A percentile compares a stretch with the other conserved stretches of the same genome.
Evolutionary conservation across 1,140 invertebrate species (phyloP).

Genomic region (Drosophila sturtevanti): DNA sequence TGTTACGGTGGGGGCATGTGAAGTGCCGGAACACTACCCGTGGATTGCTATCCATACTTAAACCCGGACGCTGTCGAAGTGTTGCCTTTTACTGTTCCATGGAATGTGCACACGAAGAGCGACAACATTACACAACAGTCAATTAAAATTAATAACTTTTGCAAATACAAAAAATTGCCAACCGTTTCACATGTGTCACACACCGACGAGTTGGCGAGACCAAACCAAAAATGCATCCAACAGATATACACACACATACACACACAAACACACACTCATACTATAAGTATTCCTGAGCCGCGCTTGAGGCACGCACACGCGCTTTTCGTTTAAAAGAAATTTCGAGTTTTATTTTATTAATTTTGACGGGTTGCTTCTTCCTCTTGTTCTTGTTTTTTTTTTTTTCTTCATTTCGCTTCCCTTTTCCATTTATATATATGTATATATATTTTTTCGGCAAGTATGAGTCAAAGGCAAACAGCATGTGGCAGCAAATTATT

Average conservation of each 20-base stretch:
- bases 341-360: conserved; percentile 64
- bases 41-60: not conserved
- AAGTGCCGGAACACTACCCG: conserved; percentile 29
- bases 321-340: conserved; percentile 61
- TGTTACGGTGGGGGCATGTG: conserved; percentile 45
- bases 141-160: conserved; percentile 80
- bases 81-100: conserved; percentile 33
- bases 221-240: conserved; percentile 70
- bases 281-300: conserved; percentile 39
- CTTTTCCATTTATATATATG: conserved; percentile 10
- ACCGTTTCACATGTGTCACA: conserved; percentile 62
- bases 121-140: conserved; percentile 78
- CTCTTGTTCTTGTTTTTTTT: conserved; percentile 60
- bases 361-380: conserved; percentile 37
- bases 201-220: conserved; percentile 21
- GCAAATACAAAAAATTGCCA: conserved; percentile 45
- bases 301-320: conserved; percentile 70
- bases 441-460: conserved; percentile 40
- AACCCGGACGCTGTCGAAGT: conserved; percentile 34
- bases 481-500: conserved; percentile 51
- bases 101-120: conserved; percentile 48
- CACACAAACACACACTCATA: conserved; percentile 4
- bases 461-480: conserved; percentile 18
- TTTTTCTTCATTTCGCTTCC: conserved; percentile 28
- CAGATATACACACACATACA: conserved; percentile 46